Percentiles rank a stretch among this genome's conserved stretches.
Conservation (phyloP, 2,888 invertebrate genomes). For the Stenotaenia linearis region DNA sequence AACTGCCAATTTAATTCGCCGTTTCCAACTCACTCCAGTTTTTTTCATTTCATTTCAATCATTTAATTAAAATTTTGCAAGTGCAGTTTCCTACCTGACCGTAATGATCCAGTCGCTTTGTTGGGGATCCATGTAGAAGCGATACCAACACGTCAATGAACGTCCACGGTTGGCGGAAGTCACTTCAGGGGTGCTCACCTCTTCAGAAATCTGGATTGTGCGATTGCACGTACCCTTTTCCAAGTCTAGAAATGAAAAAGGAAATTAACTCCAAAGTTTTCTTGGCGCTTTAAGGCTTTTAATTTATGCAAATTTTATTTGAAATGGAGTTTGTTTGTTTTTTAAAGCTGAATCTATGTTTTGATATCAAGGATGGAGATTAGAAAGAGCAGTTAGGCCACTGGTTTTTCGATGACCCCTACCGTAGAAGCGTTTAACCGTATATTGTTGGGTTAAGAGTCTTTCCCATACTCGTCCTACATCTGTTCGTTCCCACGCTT, state of each 20-base stretch:
- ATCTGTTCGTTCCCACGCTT: not conserved
- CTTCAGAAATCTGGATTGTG: conserved; percentile 87
- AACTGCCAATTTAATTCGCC: not conserved
- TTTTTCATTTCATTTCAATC: not conserved
- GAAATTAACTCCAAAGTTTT: not conserved
- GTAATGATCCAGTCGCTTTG: conserved; percentile 79
- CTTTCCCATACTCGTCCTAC: not conserved
- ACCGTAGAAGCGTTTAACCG: not conserved
- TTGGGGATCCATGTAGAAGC: conserved; percentile 76
- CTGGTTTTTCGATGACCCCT: not conserved
- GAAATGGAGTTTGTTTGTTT: not conserved
- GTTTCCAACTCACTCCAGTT: not conserved
- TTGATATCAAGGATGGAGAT: not conserved
- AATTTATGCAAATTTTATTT: not conserved
- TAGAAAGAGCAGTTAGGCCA: not conserved
- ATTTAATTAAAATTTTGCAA: conserved; percentile 5
- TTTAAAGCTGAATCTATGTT: not conserved
- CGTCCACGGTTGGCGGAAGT: conserved; percentile 73
- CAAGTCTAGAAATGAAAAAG: not conserved
- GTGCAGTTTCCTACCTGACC: conserved; percentile 54
- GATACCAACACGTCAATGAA: conserved; percentile 82
- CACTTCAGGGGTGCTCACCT: conserved; percentile 80
- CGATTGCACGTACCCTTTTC: conserved; percentile 82
- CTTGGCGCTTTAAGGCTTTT: not conserved
- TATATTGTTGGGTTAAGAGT: not conserved